These are phyloP conservation scores for Drosophila eugracilis DNA, from an alignment of 1,140 invertebrate genomes.

Conservation along the genomic window DNA sequence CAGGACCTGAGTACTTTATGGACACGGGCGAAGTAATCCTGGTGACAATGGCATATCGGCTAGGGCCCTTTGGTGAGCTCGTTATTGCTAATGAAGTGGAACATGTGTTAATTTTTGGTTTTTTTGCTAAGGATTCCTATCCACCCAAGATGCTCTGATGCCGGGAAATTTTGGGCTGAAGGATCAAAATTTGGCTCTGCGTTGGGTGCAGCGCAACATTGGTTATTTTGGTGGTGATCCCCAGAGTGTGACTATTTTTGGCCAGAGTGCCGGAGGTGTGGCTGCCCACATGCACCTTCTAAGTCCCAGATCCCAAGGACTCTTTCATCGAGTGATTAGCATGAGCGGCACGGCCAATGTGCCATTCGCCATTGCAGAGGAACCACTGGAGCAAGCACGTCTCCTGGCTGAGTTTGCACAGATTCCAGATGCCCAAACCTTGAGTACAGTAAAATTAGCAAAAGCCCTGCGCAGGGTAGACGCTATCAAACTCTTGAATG, in stretches of 20 bases:
- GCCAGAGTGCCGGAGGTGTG: slow-evolving; percentile 86
- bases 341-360: slow-evolving; percentile 88
- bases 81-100: not conserved
- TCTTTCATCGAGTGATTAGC: slow-evolving; percentile 86
- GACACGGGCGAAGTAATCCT: slow-evolving; percentile 74
- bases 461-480: slow-evolving; percentile 81
- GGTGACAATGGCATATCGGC: slow-evolving; percentile 73
- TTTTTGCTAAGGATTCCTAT: slow-evolving; percentile 70
- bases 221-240: slow-evolving; percentile 84
- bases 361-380: slow-evolving; percentile 87
- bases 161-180: slow-evolving; percentile 87
- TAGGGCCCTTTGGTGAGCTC: slow-evolving; percentile 75
- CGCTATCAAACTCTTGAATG: slow-evolving; percentile 68
- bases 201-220: slow-evolving; percentile 84
- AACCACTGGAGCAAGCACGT: slow-evolving; percentile 84
- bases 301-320: slow-evolving; percentile 80
- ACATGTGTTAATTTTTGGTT: not conserved
- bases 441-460: slow-evolving; percentile 62
- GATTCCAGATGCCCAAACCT: slow-evolving; percentile 42
- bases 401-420: slow-evolving; percentile 55
- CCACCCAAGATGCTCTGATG: slow-evolving; percentile 75
- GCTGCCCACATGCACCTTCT: slow-evolving; percentile 85
- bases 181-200: slow-evolving; percentile 86
- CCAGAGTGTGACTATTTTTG: slow-evolving; percentile 86
- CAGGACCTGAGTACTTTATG: slow-evolving; percentile 85